phyloP scores from a whole-genome alignment of 2,888 invertebrate genomes.

The Brenthis hecate region DNA sequence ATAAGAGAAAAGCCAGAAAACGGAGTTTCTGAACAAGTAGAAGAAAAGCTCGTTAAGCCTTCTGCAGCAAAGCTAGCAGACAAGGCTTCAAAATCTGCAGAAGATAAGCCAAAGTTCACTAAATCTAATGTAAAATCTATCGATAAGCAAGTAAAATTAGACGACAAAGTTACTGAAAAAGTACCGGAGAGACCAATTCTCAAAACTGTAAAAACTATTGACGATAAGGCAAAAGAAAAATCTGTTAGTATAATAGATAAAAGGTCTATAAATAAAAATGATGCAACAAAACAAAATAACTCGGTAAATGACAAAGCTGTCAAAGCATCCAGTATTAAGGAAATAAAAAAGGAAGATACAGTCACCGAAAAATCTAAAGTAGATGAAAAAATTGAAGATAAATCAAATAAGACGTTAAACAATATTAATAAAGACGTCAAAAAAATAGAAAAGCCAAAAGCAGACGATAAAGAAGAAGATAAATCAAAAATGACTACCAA shows the following conservation, averaged over 20 bases:
- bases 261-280: slow-evolving; percentile 55
- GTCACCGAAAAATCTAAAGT: slow-evolving; percentile 29
- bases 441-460: slow-evolving; percentile 43
- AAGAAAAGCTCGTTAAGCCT: slow-evolving; percentile 72
- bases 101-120: slow-evolving; percentile 66
- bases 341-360: slow-evolving; percentile 40
- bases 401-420: slow-evolving; percentile 42
- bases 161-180: slow-evolving; percentile 57
- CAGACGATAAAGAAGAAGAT: slow-evolving; percentile 56
- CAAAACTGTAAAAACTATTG: slow-evolving; percentile 69
- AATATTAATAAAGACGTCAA: slow-evolving; percentile 50
- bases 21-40: slow-evolving; percentile 60
- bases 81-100: slow-evolving; percentile 56
- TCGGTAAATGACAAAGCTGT: slow-evolving; percentile 49
- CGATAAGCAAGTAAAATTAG: slow-evolving; percentile 52
- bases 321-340: slow-evolving; percentile 50
- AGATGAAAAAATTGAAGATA: slow-evolving; percentile 46
- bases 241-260: slow-evolving; percentile 72
- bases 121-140: slow-evolving; percentile 56
- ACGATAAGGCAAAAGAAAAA: slow-evolving; percentile 73
- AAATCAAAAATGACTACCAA: slow-evolving; percentile 73
- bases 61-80: slow-evolving; percentile 69
- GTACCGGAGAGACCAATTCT: slow-evolving; percentile 60
- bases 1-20: slow-evolving; percentile 71
- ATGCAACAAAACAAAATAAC: slow-evolving; percentile 41